A percentile compares a stretch with the other conserved stretches of the same genome.
These are phyloP conservation scores for Folsomia manolachei DNA, from an alignment of 2,888 invertebrate species.

Conservation along the genomic window DNA sequence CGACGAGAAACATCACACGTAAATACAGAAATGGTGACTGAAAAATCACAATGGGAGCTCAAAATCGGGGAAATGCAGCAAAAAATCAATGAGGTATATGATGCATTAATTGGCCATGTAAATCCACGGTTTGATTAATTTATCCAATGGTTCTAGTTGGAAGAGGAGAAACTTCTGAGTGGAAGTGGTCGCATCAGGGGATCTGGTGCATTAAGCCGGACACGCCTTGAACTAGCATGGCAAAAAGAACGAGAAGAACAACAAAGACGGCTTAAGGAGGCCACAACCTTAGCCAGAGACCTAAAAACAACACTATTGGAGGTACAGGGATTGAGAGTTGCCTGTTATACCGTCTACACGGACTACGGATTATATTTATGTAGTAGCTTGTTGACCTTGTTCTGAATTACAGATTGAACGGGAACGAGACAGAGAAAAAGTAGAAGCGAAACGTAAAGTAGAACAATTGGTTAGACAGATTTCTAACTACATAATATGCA, in stretches of 20 bases:
- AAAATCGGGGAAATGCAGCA: conserved; percentile 85
- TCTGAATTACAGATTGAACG: conserved; percentile 66
- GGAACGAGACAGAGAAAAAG: conserved; percentile 81
- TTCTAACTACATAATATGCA: background rate
- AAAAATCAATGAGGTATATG: conserved; percentile 70
- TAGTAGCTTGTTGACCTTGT: background rate
- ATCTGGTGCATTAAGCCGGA: conserved; percentile 68
- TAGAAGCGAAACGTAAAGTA: conserved; percentile 79
- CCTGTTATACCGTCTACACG: background rate
- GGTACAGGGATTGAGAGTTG: conserved; percentile 57
- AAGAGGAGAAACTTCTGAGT: conserved; percentile 76
- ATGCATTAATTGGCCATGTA: background rate
- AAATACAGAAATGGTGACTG: conserved; percentile 85
- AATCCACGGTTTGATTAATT: conserved; percentile 21
- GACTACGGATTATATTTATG: too few species aligned
- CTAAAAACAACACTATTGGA: conserved; percentile 82
- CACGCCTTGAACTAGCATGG: conserved; percentile 87
- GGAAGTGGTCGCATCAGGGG: conserved; percentile 80
- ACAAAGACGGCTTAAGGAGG: conserved; percentile 83
- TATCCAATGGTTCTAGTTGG: too few species aligned
- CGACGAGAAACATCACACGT: conserved; percentile 76
- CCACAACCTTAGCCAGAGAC: conserved; percentile 82
- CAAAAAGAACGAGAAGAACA: conserved; percentile 91
- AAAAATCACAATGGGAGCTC: conserved; percentile 80
- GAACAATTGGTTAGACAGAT: conserved; percentile 65